Base-by-base conservation (phyloP, 2,888 invertebrate species). In the Rhamnusium bicolor region DNA sequence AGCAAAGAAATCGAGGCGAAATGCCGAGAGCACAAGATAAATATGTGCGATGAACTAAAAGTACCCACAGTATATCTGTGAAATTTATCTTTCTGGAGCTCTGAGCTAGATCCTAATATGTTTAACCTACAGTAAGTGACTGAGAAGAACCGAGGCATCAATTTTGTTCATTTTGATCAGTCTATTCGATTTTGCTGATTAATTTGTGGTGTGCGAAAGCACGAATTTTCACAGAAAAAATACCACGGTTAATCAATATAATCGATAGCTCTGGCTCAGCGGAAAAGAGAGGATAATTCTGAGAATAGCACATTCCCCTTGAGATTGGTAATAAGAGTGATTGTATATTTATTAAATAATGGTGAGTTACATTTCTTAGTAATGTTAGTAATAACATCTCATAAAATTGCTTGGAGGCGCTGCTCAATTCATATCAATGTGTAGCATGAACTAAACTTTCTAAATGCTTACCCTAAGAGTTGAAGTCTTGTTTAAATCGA, bases 1-100 rank as follows among this genome's bases (percentile, higher is more conserved):
- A 16, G 58, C 49, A 24, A 51, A 4, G 51, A 27, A 27, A 49
- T 47, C 24, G 6, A 8, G 51, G 49, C 16, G 6, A 24, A 24
- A 51, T 27, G 29, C 53, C 12, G 5, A 4, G 19, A 65, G 65
- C 65, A 6, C 65, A 14, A 18, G 65, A 65, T 53, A 65, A 65
- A 65, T 65, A 53, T 16, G 19, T 29, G 65, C 32, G 53, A 53
- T 53, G 53, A 65, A 53, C 65, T 19, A 27, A 53, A 65, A 53
- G 32, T 32, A 18, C 53, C 49, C 51, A 16, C 49, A 51, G 16
- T 47, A 53, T 65, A 65, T 65, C 29, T 19, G 7, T 1, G 49
- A 8, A 65, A 65, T 65, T 65, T 40, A 53, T 65, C 32, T 65
- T 58, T 18, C 53, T 18, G 19, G 53, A 10, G 32, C 32, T 32